These are phyloP conservation scores for Oceanodroma tethys DNA, from an alignment of 2,113 vertebrate species.

Conservation along the genomic window DNA sequence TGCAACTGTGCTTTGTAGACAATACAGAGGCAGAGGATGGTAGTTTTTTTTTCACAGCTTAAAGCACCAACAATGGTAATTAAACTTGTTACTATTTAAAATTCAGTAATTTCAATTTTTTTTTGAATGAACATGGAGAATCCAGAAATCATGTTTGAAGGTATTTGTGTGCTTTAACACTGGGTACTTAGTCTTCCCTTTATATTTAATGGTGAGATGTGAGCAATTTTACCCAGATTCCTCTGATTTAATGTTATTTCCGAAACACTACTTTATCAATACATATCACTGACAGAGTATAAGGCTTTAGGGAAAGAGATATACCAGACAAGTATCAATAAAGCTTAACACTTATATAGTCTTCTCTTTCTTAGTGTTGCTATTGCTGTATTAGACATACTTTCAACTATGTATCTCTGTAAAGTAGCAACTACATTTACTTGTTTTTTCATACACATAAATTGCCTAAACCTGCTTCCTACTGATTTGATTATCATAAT, in stretches of 20 bases:
- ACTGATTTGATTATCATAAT: neutral
- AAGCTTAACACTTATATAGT: neutral
- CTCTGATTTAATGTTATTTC: neutral
- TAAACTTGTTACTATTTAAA: neutral
- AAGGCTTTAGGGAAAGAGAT: neutral
- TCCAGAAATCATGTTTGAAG: neutral
- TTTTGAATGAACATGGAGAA: neutral
- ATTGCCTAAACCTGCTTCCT: neutral
- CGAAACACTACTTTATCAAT: neutral
- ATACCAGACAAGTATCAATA: neutral
- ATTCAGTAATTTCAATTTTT: neutral
- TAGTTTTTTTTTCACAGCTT: neutral
- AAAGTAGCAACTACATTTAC: neutral
- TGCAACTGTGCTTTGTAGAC: neutral
- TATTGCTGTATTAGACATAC: neutral
- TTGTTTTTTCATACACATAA: neutral
- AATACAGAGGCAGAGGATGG: neutral
- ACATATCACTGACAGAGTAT: neutral
- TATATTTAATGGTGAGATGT: neutral
- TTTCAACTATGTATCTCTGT: neutral
- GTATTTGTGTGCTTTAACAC: neutral
- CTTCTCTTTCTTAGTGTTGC: neutral
- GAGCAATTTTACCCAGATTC: neutral
- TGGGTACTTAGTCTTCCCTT: neutral
- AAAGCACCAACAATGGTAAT: neutral